Evolutionary conservation across 2,113 vertebrate genomes (phyloP).

Genomic region (Nerophis ophidion): DNA sequence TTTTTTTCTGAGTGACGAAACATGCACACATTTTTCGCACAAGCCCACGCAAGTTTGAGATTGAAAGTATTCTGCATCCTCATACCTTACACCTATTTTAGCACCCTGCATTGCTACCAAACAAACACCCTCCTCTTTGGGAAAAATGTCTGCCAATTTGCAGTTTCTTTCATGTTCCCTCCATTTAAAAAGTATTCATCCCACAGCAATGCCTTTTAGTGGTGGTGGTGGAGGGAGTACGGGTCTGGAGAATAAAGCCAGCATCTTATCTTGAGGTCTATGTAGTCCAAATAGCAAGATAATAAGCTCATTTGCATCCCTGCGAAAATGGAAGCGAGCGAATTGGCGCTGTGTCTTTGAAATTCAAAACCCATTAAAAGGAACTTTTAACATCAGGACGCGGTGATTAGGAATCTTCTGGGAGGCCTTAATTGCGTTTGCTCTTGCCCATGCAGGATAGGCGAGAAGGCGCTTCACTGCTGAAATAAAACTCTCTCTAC

Average conservation of each 20-base stretch:
- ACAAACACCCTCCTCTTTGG: background rate
- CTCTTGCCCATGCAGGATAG: conserved; percentile 45
- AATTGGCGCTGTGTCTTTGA: conserved; percentile 64
- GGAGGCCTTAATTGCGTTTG: conserved; percentile 59
- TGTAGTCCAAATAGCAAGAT: conserved; percentile 46
- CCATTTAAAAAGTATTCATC: conserved; percentile 5
- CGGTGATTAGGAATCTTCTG: conserved; percentile 60
- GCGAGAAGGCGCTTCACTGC: conserved; percentile 33
- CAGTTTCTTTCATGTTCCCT: conserved; percentile 2
- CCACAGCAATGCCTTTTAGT: conserved; percentile 4
- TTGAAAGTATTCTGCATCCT: background rate
- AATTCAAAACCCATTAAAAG: conserved; percentile 60
- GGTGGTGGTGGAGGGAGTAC: background rate
- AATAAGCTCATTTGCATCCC: conserved; percentile 69
- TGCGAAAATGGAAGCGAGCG: conserved; percentile 31
- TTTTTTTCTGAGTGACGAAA: no score
- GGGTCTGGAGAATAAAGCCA: conserved; percentile 24
- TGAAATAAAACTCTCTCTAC: conserved; percentile 14
- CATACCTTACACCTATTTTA: background rate
- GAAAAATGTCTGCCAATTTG: background rate
- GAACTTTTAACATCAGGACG: conserved; percentile 55
- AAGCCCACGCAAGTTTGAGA: background rate
- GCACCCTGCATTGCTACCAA: background rate
- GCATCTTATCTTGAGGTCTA: conserved; percentile 32
- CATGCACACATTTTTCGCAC: background rate